Evolutionary conservation across 2,888 invertebrate genomes (phyloP), one percentile per base, ranked within the genome.

Genomic region (Parapristionchus giblindavisi): DNA sequence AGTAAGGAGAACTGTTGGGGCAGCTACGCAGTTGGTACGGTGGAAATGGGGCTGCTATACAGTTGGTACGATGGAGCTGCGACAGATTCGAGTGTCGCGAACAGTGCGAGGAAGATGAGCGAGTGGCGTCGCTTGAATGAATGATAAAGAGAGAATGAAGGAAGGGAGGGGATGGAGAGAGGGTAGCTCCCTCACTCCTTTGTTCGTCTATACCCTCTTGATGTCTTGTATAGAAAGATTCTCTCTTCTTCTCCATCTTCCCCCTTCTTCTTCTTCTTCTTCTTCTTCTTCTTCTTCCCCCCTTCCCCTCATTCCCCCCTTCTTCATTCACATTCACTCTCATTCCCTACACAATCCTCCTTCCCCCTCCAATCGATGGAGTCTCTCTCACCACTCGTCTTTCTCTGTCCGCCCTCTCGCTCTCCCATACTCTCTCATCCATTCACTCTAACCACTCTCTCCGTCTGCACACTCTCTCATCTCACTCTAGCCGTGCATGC

Each of bases 391-490:
- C 51, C 58, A 54, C 51, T 32, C 75, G 27, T 38, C 54, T 65
- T 43, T 65, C 51, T 56, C 61, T 34, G 21, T 21, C 34, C 36
- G 27, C 40, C 27, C 71, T 27, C 68, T 54, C 51, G 24, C 36
- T 40, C 34, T 0, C 3, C 52, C 52, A 5, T 54, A 48, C 74
- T 51, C 38, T 52, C 36, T 48, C 36, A 11, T 3, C 40, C 60
- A 14, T 71, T 40, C 40, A 38, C 11, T 65, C 63, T 66, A 74
- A 21, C 5, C 27, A 34, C 24, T 36, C 60, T 17, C 75, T 48
- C 63, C 71, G 54, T 43, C 63, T 56, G 24, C 27, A n/a, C 54
- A n/a, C 21, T 63, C 40, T 68, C 71, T 68, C 66, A 56, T 65
- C 72, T n/a, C 43, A 34, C 54, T 61, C 63, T 71, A 24, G 21